Conservation (phyloP, 2,113 vertebrate genomes). For the Poecilia latipinna region DNA sequence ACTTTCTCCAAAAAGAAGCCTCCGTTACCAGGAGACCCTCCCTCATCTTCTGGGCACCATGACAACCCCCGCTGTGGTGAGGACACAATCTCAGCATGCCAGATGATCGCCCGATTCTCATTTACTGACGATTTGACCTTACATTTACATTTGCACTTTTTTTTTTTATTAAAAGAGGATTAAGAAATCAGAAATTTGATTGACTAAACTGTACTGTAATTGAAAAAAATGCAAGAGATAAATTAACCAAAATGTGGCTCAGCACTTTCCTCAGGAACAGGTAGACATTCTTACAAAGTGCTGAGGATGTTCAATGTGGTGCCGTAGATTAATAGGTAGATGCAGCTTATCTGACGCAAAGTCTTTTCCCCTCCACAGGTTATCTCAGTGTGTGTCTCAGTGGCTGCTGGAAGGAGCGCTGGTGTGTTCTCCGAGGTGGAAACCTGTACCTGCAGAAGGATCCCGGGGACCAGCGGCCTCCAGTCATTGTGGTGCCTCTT, state of each 20-base stretch:
- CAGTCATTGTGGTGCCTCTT: slow-evolving; percentile 83
- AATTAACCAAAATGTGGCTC: neutral
- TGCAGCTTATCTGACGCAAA: neutral
- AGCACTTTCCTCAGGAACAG: neutral
- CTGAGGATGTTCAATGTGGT: neutral
- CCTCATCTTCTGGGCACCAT: slow-evolving; percentile 79
- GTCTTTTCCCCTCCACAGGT: slow-evolving; percentile 70
- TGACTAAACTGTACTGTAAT: neutral
- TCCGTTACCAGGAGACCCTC: slow-evolving; percentile 81
- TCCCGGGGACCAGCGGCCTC: slow-evolving; percentile 82
- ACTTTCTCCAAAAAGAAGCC: slow-evolving; percentile 96
- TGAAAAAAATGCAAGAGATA: neutral
- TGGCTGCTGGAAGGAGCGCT: slow-evolving; percentile 93
- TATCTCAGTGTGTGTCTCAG: slow-evolving; percentile 89
- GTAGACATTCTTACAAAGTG: neutral
- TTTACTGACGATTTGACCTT: neutral
- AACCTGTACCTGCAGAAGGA: slow-evolving; percentile 91
- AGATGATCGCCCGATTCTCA: neutral
- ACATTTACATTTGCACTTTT: too few relatives aligned
- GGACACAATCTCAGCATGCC: slow-evolving; percentile 21
- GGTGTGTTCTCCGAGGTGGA: slow-evolving; percentile 88
- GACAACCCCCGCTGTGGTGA: slow-evolving; percentile 92
- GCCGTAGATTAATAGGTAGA: neutral
- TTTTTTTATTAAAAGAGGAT: too few relatives aligned
- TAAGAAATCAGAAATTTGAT: too few relatives aligned